Base-by-base conservation (phyloP, 2,888 invertebrate genomes). In the Agrotis ipsilon region DNA sequence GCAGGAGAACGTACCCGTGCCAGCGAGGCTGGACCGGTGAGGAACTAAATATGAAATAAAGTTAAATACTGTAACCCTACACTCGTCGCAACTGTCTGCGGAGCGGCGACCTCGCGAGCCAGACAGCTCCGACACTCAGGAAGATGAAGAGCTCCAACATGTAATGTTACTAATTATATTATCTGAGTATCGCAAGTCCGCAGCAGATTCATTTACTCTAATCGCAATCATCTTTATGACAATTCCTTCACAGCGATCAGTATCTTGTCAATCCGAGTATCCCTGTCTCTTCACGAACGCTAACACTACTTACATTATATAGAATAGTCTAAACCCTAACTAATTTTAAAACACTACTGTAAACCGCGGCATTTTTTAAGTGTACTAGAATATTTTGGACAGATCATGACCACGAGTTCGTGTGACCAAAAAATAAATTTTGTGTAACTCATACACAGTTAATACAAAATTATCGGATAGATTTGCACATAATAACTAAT, bases 21-120 rank as follows among this genome's bases (percentile, higher is more conserved):
- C 74, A 75, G 75, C 74, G 16, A 65, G 60, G 63, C 72, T 67
- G 74, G 78, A 68, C 78, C 68, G 75, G 78, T 81, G 81, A 92
- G 93, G 92, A 94, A 94, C 94, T 90, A 90, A 93, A 90, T 83
- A 86, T 88, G 87, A 87, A 90, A 90, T 80, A 81, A 90, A 86
- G 89, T 91, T 89, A 91, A 94, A 94, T 94, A 94, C 93, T 94
- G 94, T 89, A 89, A 90, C 86, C 87, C 67, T 81, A 75, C 48
- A 62, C 67, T 59, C 78, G 52, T 68, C 52, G 32, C 24, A 43
- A 55, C 51, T 68, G 61, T 60, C 73, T 58, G 72, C 74, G 62
- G 55, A 73, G 73, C 58, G 46, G 75, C 49, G 54, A 62, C 54
- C 27, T 13, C 13, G 43, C 52, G 58, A 52, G 24, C 18, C 27